A percentile compares a stretch with the other conserved stretches of the same genome.
These are phyloP conservation scores for Radopholus similis DNA, from an alignment of 1,140 invertebrate species.

Conservation along the genomic window DNA sequence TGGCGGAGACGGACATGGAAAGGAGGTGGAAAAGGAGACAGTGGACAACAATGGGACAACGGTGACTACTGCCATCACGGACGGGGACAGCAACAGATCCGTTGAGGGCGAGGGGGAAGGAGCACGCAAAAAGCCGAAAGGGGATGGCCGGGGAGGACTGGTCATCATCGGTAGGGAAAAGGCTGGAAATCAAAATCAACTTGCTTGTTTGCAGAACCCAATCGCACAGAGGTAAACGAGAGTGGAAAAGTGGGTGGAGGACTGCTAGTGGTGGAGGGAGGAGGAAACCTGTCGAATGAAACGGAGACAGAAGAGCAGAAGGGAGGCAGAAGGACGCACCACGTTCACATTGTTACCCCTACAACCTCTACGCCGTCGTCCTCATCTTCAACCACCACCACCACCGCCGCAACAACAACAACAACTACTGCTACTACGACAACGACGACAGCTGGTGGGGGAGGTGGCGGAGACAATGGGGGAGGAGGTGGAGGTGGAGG, in stretches of 20 bases:
- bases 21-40: not conserved
- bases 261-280: too few species aligned
- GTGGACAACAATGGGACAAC: constrained; percentile 4
- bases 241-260: too few species aligned
- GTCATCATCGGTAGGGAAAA: not conserved
- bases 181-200: not conserved
- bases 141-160: not conserved
- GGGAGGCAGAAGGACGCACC: too few species aligned
- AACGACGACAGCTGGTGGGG: too few species aligned
- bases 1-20: constrained; percentile 6
- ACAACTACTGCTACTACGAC: too few species aligned
- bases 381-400: too few species aligned
- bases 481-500: not conserved
- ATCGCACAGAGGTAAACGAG: not conserved
- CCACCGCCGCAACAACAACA: too few species aligned
- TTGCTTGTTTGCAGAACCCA: too few species aligned
- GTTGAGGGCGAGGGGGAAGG: too few species aligned
- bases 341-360: too few species aligned
- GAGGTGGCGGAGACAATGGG: not conserved
- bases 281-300: constrained; percentile 20
- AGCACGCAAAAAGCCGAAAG: not conserved
- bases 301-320: not conserved
- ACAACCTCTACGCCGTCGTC: too few species aligned
- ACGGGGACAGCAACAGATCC: not conserved
- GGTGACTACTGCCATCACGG: not conserved